A percentile compares a stretch with the other conserved stretches of the same genome.
These are phyloP conservation scores for Nipponacmea schrenckii DNA, from an alignment of 2,888 invertebrate genomes.

Conservation along the genomic window DNA sequence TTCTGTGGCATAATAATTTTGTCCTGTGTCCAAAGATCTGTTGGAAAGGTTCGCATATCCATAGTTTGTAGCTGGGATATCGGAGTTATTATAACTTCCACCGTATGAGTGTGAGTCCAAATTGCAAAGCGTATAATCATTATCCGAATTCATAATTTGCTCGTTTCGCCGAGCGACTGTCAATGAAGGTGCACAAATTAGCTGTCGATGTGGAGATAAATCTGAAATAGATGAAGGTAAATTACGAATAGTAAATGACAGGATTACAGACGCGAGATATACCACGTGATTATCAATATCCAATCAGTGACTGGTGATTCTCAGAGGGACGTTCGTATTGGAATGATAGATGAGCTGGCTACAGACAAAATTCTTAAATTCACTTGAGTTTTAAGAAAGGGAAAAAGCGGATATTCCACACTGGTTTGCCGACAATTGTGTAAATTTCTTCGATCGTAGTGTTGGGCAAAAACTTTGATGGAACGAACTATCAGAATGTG, in stretches of 20 bases:
- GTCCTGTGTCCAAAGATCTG: conserved; percentile 54
- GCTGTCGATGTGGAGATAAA: conserved; percentile 61
- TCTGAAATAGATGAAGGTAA: conserved; percentile 65
- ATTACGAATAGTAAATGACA: conserved; percentile 60
- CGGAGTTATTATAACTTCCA: conserved; percentile 46
- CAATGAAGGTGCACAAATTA: conserved; percentile 55
- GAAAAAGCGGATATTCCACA: not conserved
- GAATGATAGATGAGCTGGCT: conserved; percentile 5
- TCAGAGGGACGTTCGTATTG: conserved; percentile 10
- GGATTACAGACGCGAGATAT: conserved; percentile 50
- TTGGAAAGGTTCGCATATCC: conserved; percentile 52
- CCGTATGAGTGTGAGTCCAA: conserved; percentile 63
- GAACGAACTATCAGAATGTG: not conserved
- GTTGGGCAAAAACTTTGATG: not conserved
- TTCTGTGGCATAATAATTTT: conserved; percentile 45
- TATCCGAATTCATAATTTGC: conserved; percentile 60
- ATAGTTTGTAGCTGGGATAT: conserved; percentile 45
- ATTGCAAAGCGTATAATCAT: conserved; percentile 65
- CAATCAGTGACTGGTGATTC: conserved; percentile 36
- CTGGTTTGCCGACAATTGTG: conserved; percentile 7
- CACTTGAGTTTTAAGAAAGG: conserved; percentile 4
- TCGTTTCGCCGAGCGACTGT: conserved; percentile 43
- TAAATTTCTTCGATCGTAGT: conserved; percentile 7
- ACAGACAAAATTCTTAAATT: conserved; percentile 1
- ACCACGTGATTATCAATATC: conserved; percentile 53